Conservation (phyloP, 2,797 vertebrate genomes). For the Sarcoramphus papa region DNA sequence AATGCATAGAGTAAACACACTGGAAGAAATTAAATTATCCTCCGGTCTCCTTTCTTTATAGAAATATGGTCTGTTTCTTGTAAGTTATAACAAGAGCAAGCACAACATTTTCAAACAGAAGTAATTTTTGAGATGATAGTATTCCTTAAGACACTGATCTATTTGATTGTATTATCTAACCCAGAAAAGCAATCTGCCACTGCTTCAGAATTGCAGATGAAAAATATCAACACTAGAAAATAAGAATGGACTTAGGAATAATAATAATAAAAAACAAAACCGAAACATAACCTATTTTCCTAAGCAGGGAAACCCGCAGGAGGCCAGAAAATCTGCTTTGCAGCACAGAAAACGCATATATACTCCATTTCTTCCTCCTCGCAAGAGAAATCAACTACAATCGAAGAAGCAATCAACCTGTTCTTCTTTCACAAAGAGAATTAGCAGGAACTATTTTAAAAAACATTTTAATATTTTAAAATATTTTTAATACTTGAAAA, state of each 20-base stretch:
- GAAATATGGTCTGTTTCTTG: neutral
- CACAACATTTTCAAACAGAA: neutral
- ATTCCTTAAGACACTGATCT: conserved; percentile 18
- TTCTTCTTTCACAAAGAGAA: neutral
- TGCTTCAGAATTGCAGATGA: neutral
- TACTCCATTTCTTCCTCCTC: neutral
- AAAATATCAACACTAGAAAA: neutral
- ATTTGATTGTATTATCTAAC: conserved; percentile 20
- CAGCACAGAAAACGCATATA: neutral
- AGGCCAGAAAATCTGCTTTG: neutral
- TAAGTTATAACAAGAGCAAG: neutral
- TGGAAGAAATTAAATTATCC: conserved; percentile 7
- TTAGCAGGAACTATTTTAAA: neutral
- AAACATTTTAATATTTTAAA: neutral
- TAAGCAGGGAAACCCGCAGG: neutral
- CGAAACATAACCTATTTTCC: neutral
- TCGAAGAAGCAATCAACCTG: neutral
- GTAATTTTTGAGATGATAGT: neutral
- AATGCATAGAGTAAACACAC: neutral
- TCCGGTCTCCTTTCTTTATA: neutral
- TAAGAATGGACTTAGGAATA: neutral
- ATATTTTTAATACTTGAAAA: neutral
- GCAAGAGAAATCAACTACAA: neutral
- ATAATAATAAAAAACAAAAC: neutral
- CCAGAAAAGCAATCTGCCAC: neutral